phyloP scores from a whole-genome alignment of 2,888 invertebrate species.

The Macrosiphum euphorbiae region DNA sequence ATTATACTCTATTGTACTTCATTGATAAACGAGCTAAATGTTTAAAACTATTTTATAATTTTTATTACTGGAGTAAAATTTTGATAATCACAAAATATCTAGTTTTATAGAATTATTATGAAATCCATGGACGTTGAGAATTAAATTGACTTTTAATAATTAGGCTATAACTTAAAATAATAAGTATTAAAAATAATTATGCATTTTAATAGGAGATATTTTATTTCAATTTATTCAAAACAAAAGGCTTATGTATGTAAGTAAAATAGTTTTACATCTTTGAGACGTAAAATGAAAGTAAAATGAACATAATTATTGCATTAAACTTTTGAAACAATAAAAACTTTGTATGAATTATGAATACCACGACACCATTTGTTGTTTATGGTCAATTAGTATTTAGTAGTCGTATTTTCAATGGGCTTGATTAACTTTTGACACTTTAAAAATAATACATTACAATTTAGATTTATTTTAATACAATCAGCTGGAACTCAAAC shows the following conservation, averaged over 20 bases:
- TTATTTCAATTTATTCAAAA: slow-evolving; percentile 19
- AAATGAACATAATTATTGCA: not conserved
- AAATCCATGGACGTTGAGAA: not conserved
- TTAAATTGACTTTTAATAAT: not conserved
- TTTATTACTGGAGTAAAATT: not conserved
- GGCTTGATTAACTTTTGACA: not conserved
- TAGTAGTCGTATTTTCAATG: not conserved
- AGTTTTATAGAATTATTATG: not conserved
- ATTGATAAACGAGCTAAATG: not conserved
- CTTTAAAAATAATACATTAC: not conserved
- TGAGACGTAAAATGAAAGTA: not conserved
- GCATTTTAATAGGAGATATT: not conserved
- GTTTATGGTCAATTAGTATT: not conserved
- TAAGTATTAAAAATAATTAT: not conserved
- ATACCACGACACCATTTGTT: not conserved
- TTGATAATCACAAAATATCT: not conserved
- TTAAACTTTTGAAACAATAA: slow-evolving; percentile 11
- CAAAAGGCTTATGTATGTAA: not conserved
- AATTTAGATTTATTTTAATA: slow-evolving; percentile 1
- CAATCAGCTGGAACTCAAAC: not conserved
- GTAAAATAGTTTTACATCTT: not conserved
- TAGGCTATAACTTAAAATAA: not conserved
- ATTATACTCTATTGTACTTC: not conserved
- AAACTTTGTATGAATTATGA: not conserved
- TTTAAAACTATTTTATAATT: not conserved